phyloP scores from a whole-genome alignment of 2,113 vertebrate genomes.

The Tragelaphus strepsiceros region DNA sequence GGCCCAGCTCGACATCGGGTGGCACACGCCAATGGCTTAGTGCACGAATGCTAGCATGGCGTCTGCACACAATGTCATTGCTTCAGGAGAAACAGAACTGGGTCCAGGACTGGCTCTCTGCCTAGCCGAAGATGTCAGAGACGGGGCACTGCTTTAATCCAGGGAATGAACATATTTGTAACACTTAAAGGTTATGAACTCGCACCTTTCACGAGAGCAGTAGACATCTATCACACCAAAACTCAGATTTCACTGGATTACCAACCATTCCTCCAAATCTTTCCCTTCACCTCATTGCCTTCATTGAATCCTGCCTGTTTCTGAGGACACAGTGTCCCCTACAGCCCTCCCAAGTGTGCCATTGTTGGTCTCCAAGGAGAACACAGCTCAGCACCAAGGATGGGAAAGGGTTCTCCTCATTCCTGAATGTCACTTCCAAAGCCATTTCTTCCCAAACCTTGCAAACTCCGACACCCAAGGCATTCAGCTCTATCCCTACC shows the following conservation, averaged over 20 bases:
- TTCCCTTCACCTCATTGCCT: background rate
- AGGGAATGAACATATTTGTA: background rate
- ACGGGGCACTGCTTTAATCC: background rate
- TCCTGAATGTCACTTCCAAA: background rate
- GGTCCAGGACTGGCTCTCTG: background rate
- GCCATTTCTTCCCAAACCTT: background rate
- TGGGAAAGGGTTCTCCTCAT: background rate
- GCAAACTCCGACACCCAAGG: background rate
- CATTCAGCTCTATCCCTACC: background rate
- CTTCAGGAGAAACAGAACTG: slow-evolving; percentile 39
- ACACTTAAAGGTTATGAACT: background rate
- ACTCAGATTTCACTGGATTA: background rate
- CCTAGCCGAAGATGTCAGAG: background rate
- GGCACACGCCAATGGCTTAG: background rate
- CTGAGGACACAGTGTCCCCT: background rate
- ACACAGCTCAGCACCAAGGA: background rate
- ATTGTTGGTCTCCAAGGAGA: background rate
- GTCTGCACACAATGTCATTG: background rate
- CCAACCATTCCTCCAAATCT: background rate
- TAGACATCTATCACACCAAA: background rate
- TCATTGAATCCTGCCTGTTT: background rate
- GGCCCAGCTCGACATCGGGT: slow-evolving; percentile 36
- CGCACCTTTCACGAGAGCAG: background rate
- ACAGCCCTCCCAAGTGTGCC: background rate
- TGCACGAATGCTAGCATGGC: background rate